These are phyloP conservation scores for Drosophila biarmipes DNA, from an alignment of 1,140 invertebrate species.

Conservation along the genomic window DNA sequence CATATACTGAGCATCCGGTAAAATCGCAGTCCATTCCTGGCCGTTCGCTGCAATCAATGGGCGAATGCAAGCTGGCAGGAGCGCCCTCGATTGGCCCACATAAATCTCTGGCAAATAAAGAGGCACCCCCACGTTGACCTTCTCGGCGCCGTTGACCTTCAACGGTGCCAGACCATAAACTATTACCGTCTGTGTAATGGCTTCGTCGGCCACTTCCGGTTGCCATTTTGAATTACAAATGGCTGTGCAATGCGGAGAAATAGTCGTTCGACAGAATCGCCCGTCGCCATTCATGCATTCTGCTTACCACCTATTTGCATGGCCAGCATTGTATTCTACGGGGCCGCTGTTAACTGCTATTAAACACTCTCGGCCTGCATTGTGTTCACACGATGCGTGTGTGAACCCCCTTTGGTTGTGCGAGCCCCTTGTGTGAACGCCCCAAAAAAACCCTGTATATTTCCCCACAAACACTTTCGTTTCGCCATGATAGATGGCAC, in stretches of 20 bases:
- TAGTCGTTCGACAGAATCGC: slow-evolving; percentile 5
- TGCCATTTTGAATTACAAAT: slow-evolving; percentile 60
- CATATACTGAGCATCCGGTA: neutral
- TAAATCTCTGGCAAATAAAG: slow-evolving; percentile 13
- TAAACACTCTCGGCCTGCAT: slow-evolving; percentile 37
- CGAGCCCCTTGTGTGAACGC: no score
- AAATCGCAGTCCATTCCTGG: slow-evolving; percentile 1
- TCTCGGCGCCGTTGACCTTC: slow-evolving; percentile 32
- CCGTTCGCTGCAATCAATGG: slow-evolving; percentile 11
- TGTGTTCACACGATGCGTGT: slow-evolving; percentile 2
- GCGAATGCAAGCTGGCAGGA: slow-evolving; percentile 17
- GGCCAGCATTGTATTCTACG: slow-evolving; percentile 2
- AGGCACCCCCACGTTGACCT: slow-evolving; percentile 12
- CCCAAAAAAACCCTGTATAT: no score
- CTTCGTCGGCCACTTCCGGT: slow-evolving; percentile 50
- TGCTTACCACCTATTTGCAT: slow-evolving; percentile 31
- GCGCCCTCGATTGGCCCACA: slow-evolving; percentile 10
- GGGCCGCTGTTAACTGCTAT: slow-evolving; percentile 42
- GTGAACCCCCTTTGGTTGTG: no score
- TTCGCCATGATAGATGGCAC: slow-evolving; percentile 54
- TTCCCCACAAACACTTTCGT: neutral
- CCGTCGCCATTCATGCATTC: slow-evolving; percentile 4
- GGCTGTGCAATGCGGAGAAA: slow-evolving; percentile 12
- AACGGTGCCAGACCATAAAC: slow-evolving; percentile 15
- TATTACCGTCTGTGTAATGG: slow-evolving; percentile 37